Evolutionary conservation across 2,797 vertebrate genomes (phyloP), one percentile per base, ranked within the genome.

Genomic region (Amblyraja radiata): DNA sequence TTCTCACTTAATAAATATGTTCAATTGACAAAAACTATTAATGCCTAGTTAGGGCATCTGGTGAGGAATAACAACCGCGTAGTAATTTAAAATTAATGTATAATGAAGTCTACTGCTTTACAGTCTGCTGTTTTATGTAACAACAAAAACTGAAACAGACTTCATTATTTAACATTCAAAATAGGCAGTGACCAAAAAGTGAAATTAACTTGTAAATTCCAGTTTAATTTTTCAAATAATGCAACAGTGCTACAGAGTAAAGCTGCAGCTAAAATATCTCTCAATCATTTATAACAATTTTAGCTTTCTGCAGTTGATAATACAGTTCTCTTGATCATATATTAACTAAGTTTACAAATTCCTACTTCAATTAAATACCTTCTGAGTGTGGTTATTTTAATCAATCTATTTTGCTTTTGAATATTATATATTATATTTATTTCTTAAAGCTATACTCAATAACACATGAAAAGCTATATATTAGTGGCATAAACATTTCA

Each of bases 51-150:
- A 28, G 90, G 73, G 39, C 68, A 28, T 54, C 65, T 73, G 58
- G 80, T 93, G 93, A 93, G 76, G 93, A 93, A 94, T 77, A 28
- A 80, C 54, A 76, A 93, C 25, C 81, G 25, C 93, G 93, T 94
- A 93, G 93, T 96, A 95, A 95, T 96, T 96, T 96, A 94, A 95
- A 95, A 96, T 96, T 96, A 96, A 97, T 96, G 95, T 95, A 95
- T 95, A 94, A 32, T 32, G 32, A 32, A 90, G 2, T 93, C 94
- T 96, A 94, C 96, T 97, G 96, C 96, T 97, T 96, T 96, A 93
- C 95, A 95, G 94, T 94, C 92, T 5, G 95, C 93, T 93, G 94
- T 95, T 96, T 95, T 95, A 96, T 95, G 94, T 76, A 94, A 93
- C 94, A 95, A 96, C 95, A 95, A 95, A 94, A 94, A 93, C 90